phyloP scores from a whole-genome alignment of 2,888 invertebrate genomes.

The Choristoneura rosaceana region DNA sequence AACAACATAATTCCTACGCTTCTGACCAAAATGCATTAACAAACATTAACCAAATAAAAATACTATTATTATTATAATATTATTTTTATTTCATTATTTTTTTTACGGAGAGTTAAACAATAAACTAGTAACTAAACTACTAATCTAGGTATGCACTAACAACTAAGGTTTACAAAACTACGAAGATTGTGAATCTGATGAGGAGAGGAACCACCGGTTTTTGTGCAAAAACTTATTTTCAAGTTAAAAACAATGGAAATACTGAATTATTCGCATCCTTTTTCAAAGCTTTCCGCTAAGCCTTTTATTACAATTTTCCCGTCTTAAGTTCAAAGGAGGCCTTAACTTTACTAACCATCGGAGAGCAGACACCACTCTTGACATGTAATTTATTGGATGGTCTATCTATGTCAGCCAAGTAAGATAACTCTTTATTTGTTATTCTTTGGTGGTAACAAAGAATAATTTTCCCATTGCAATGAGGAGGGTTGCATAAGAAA shows the following conservation, averaged over 20 bases:
- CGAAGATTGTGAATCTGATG: too few relatives aligned
- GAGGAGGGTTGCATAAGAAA: background rate
- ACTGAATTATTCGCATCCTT: slow-evolving; percentile 7
- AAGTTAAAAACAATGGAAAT: background rate
- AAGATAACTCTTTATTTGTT: slow-evolving; percentile 54
- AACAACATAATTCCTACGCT: too few relatives aligned
- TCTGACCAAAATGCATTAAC: too few relatives aligned
- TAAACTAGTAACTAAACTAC: too few relatives aligned
- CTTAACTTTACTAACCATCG: slow-evolving; percentile 24
- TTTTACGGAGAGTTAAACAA: too few relatives aligned
- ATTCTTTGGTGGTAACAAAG: background rate
- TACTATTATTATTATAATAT: too few relatives aligned
- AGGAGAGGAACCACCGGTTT: background rate
- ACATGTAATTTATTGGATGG: slow-evolving; percentile 51
- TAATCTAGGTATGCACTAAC: too few relatives aligned
- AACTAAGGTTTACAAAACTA: too few relatives aligned
- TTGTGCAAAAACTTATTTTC: background rate
- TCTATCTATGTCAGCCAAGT: slow-evolving; percentile 49
- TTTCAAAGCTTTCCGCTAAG: background rate
- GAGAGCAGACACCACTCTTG: slow-evolving; percentile 25
- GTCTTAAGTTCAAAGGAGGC: slow-evolving; percentile 15
- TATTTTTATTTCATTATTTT: too few relatives aligned
- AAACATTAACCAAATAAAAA: too few relatives aligned
- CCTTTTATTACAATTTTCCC: slow-evolving; percentile 11
- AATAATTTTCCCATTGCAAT: background rate